phyloP scores from a whole-genome alignment of 2,797 vertebrate genomes.

The Peromyscus nudipes region DNA sequence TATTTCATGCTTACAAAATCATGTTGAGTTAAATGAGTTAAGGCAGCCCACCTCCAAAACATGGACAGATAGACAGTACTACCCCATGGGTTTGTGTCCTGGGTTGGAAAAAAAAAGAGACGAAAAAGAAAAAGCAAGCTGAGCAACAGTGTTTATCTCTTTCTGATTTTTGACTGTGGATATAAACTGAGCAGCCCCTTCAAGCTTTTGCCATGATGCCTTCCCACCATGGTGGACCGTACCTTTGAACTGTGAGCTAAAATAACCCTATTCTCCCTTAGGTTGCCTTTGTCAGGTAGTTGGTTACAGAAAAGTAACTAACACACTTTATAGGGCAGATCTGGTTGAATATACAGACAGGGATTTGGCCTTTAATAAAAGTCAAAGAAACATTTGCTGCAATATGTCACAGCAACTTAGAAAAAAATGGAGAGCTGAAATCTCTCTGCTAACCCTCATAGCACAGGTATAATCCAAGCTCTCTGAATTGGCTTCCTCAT shows the following conservation, averaged over 20 bases:
- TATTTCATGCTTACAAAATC: not conserved
- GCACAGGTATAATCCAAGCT: conserved; percentile 35
- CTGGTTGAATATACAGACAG: not conserved
- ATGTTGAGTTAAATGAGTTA: not conserved
- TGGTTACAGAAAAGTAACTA: not conserved
- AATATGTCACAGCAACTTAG: not conserved
- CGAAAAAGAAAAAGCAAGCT: not conserved
- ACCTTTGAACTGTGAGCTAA: not conserved
- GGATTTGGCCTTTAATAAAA: conserved; percentile 52
- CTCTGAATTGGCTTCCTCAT: conserved; percentile 40
- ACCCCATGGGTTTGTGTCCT: not conserved
- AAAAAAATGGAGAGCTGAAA: conserved; percentile 11
- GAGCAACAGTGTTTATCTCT: not conserved
- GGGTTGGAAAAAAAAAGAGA: not conserved
- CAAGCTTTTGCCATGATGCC: not conserved
- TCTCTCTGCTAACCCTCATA: not conserved
- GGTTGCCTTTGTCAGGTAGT: not conserved
- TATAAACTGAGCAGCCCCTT: not conserved
- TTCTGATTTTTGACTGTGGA: not conserved
- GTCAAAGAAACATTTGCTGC: not conserved
- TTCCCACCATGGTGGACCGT: not conserved
- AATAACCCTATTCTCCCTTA: not conserved
- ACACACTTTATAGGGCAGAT: not conserved
- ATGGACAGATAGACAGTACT: not conserved
- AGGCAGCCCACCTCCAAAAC: not conserved